phyloP scores from a whole-genome alignment of 2,113 vertebrate genomes.

The Alethe castanea region DNA sequence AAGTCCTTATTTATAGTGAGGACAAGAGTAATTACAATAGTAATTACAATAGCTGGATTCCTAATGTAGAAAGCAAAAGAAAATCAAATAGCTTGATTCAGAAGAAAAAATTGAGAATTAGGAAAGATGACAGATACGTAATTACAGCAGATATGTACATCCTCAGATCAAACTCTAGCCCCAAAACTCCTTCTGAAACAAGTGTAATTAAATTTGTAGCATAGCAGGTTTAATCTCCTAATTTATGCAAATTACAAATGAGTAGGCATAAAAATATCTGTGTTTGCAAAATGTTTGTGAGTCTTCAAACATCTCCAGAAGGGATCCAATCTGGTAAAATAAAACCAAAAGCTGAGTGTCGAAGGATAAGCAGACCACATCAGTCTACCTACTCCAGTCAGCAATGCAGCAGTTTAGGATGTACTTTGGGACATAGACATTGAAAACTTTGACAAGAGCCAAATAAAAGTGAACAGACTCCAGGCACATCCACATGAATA shows the following conservation, averaged over 20 bases:
- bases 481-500: slow-evolving; percentile 90
- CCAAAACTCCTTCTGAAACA: not conserved
- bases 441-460: slow-evolving; percentile 89
- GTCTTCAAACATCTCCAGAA: slow-evolving; percentile 65
- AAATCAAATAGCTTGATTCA: not conserved
- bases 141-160: not conserved
- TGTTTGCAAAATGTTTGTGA: slow-evolving; percentile 71
- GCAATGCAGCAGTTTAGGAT: slow-evolving; percentile 83
- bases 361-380: slow-evolving; percentile 35
- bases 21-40: slow-evolving; percentile 37
- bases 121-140: not conserved
- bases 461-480: slow-evolving; percentile 89
- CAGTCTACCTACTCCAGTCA: slow-evolving; percentile 84
- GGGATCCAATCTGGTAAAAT: slow-evolving; percentile 65
- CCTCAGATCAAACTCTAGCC: not conserved
- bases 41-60: slow-evolving; percentile 82
- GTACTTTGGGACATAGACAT: slow-evolving; percentile 82
- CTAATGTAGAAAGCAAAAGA: slow-evolving; percentile 51
- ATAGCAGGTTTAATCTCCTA: not conserved
- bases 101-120: not conserved
- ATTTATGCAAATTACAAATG: slow-evolving; percentile 60
- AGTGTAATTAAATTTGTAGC: not conserved
- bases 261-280: slow-evolving; percentile 54
- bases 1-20: slow-evolving; percentile 76
- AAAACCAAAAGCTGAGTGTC: slow-evolving; percentile 25